Evolutionary conservation across 2,888 invertebrate genomes (phyloP), one percentile per base, ranked within the genome.

Genomic region (Rugalucina vietnamica): DNA sequence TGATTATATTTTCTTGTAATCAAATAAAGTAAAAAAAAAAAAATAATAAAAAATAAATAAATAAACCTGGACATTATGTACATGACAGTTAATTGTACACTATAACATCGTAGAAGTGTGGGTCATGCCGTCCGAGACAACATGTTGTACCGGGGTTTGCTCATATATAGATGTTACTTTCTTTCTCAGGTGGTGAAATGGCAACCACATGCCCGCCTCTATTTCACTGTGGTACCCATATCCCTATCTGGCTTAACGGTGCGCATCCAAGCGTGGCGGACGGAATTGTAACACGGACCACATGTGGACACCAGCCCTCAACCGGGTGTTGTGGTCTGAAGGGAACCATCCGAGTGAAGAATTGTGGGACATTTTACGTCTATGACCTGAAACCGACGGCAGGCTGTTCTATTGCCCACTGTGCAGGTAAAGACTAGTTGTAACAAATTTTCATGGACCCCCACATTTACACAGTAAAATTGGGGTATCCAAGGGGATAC

Each of bases 361-460:
- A 84, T 36, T 88, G 88, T 72, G 81, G 81, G 39, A 76, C 70
- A 0, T 82, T 71, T 39, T 82, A 60, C 24, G 88, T 81, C 0
- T 88, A 88, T 27, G 60, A 84, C 4, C 69, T 88, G 0, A 71
- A 76, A n/a, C 82, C 85, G 0, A 77, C 81, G 0, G 27, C 21
- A 14, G 88, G 84, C 3, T 88, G 88, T 32, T 77, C 78, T 4
- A 34, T 81, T 14, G 84, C 84, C 8, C 84, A 88, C 43, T 88
- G 88, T 34, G 84, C 88, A 79, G 88, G 88, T 88, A 72, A n/a
- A 18, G n/a, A n/a, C n/a, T n/a, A n/a, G n/a, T n/a, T n/a, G n/a
- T n/a, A n/a, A n/a, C n/a, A n/a, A n/a, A n/a, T n/a, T n/a, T n/a
- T n/a, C n/a, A n/a, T n/a, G n/a, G n/a, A n/a, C n/a, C n/a, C n/a